Evolutionary conservation across 1,140 invertebrate species (phyloP), one percentile per base, ranked within the genome.

Genomic region (Temnothorax longispinosus): DNA sequence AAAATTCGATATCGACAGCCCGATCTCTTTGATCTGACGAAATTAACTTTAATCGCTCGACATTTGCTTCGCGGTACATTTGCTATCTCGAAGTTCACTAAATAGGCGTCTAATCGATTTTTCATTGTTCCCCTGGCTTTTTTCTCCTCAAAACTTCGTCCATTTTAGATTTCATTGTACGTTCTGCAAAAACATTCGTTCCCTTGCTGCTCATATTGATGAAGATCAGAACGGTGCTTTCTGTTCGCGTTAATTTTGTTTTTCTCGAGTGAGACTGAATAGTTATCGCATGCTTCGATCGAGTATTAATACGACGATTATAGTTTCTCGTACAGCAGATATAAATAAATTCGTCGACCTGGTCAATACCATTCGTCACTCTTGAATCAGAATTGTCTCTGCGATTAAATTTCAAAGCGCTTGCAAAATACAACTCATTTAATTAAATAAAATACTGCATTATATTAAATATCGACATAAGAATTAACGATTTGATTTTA

Each of bases 11-110:
- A 88, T 90, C 82, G 86, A 82, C 76, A 90, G 65, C n/a, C 56
- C 76, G 58, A 87, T 81, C 41, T 85, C 75, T 87, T 89, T 84
- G 86, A 88, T 88, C 75, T 52, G n/a, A 54, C 71, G 52, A 86
- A 90, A 90, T 90, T 90, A 56, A 60, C 54, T 85, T 86, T 82
- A 82, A 90, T 88, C 54, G 62, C 47, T 54, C 84, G 52, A 13
- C 60, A 13, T 21, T 47, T 60, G 65, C 64, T 47, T 56, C 13
- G 56, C n/a, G 35, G 2, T 44, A 60, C 50, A 50, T 82, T 27
- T 80, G 76, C 60, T 32, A 47, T 50, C 27, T 56, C 58, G 76
- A 58, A 60, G 41, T 18, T 18, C 54, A 27, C 80, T 84, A 74
- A 75, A 84, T 75, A 84, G 69, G 41, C 69, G 41, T 50, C 69